Percentiles rank a stretch among this genome's conserved stretches.
phyloP scores from a whole-genome alignment of 2,888 invertebrate species.

The Tubulanus polymorphus region DNA sequence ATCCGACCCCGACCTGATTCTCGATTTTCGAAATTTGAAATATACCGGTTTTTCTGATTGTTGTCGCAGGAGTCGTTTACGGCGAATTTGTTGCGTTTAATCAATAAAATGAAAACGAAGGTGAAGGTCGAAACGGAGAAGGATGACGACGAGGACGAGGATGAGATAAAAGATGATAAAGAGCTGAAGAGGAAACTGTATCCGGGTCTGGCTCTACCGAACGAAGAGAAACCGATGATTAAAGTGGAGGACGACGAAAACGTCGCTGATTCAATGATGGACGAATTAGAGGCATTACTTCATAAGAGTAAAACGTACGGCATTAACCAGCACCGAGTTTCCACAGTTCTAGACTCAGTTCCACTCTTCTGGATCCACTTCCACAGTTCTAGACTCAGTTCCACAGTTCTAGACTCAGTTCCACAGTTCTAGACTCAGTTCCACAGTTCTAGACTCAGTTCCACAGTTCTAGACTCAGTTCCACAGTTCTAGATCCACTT shows the following conservation, averaged over 20 bases:
- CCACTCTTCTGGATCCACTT: too few relatives aligned
- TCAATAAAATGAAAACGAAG: constrained; percentile 76
- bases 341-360: too few relatives aligned
- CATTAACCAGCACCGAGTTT: too few relatives aligned
- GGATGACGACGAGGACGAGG: constrained; percentile 20
- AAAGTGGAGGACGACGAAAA: constrained; percentile 26
- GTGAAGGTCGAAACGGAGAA: constrained; percentile 22
- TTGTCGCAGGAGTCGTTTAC: constrained; percentile 77
- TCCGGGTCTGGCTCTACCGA: constrained; percentile 54
- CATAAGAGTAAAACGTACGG: constrained; percentile 17
- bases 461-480: too few relatives aligned
- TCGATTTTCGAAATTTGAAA: neutral
- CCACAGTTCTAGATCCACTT: too few relatives aligned
- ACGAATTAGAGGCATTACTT: constrained; percentile 52
- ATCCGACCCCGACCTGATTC: neutral
- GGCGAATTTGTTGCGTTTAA: constrained; percentile 86
- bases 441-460: too few relatives aligned
- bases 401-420: too few relatives aligned
- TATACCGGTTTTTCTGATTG: neutral
- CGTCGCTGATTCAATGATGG: constrained; percentile 50
- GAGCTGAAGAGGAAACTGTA: constrained; percentile 50
- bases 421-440: too few relatives aligned
- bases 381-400: too few relatives aligned
- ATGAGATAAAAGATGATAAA: constrained; percentile 26
- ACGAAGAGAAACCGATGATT: constrained; percentile 31